These are phyloP conservation scores for Mola mola DNA, from an alignment of 2,113 vertebrate genomes.

Conservation along the genomic window DNA sequence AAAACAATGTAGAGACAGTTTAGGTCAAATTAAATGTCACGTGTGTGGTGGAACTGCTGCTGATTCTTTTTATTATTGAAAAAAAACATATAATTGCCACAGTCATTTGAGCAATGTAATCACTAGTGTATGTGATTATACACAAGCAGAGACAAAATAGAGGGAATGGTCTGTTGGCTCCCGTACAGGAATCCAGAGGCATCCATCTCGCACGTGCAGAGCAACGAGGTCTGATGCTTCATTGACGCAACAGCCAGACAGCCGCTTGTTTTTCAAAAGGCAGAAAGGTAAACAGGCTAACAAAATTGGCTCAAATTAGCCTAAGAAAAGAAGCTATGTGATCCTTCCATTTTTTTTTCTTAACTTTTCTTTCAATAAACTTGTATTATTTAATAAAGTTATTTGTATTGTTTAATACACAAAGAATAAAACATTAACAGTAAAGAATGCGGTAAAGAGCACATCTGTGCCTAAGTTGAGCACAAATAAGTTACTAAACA, in stretches of 20 bases:
- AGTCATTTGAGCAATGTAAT: slow-evolving; percentile 59
- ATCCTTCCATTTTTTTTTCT: slow-evolving; percentile 26
- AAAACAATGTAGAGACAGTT: too few relatives aligned
- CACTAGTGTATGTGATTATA: slow-evolving; percentile 51
- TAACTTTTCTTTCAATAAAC: background rate
- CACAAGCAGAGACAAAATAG: slow-evolving; percentile 39
- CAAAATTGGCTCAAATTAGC: slow-evolving; percentile 61
- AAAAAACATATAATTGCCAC: slow-evolving; percentile 28
- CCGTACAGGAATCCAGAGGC: slow-evolving; percentile 42
- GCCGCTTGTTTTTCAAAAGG: slow-evolving; percentile 48
- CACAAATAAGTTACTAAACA: too few relatives aligned
- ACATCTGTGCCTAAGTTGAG: too few relatives aligned
- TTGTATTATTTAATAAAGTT: too few relatives aligned
- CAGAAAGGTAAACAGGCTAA: slow-evolving; percentile 64
- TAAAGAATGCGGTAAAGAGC: too few relatives aligned
- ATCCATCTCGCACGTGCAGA: slow-evolving; percentile 46
- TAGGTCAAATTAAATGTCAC: slow-evolving; percentile 4
- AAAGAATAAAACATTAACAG: background rate
- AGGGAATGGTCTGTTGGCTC: slow-evolving; percentile 38
- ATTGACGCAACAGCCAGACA: slow-evolving; percentile 57
- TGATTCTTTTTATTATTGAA: slow-evolving; percentile 23
- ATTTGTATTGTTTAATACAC: too few relatives aligned
- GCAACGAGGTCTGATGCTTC: slow-evolving; percentile 22
- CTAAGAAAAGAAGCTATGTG: slow-evolving; percentile 64
- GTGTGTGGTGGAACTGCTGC: slow-evolving; percentile 13